Evolutionary conservation across 2,113 vertebrate species (phyloP), one percentile per base, ranked within the genome.

Genomic region (Pseudorasbora parva): DNA sequence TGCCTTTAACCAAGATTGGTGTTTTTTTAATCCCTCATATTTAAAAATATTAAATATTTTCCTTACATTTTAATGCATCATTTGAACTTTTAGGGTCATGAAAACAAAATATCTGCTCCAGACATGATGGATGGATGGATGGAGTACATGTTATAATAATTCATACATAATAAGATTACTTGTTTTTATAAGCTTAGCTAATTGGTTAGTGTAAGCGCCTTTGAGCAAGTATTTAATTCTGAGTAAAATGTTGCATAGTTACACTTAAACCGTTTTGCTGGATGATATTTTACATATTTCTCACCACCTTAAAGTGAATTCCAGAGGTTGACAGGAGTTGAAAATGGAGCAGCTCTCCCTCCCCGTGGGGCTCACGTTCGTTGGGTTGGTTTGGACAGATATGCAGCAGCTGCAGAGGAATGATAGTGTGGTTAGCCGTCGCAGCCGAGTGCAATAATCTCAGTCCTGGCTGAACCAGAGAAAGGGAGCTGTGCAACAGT

Each of bases 351-450:
- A 10, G 4, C 33, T 41, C n/a, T 74, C 62, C 45, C 17, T 74
- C 73, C 57, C 37, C 0, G 41, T 15, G 57, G 56, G 14, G 23
- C 54, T 78, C 6, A n/a, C 8, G 41, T 82, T 78, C 69, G 80
- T 54, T 74, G 85, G 88, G 60, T 78, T 83, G 80, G 87, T 73
- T 86, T 66, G 85, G 57, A 83, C 80, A 89, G 86, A 90, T 74
- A 87, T 83, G 84, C 84, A 82, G 84, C 90, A 91, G 89, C 88
- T 92, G 90, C 87, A 81, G 43, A 64, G 84, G 69, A 86, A 74
- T 87, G 88, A 89, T 77, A 86, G 84, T 62, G 27, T 57, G 82
- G 88, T 88, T 85, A 80, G 66, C 66, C 66, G 71, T 82, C 82
- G 88, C 85, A 88, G 23, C 76, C 62, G 33, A 19, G 9, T 75